Conservation (phyloP, 2,113 vertebrate genomes). For the Meles meles region DNA sequence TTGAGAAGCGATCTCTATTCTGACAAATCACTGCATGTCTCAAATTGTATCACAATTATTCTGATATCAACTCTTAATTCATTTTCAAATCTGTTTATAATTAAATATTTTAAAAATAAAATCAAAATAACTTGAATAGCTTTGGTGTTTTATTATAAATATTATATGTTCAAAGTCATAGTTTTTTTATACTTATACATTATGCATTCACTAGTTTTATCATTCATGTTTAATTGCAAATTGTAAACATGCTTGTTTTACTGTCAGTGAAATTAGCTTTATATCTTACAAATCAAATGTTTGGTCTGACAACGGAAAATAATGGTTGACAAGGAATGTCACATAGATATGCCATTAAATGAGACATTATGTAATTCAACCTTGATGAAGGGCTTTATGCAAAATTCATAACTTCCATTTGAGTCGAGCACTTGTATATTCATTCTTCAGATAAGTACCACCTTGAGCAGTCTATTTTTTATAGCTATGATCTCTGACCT, state of each 20-base stretch:
- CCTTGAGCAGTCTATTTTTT: conserved; percentile 64
- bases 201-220: background rate
- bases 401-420: conserved; percentile 68
- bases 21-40: background rate
- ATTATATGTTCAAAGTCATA: background rate
- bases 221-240: conserved; percentile 42
- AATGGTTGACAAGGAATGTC: conserved; percentile 63
- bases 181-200: background rate
- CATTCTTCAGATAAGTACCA: conserved; percentile 72
- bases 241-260: conserved; percentile 4
- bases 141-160: background rate
- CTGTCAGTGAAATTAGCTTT: conserved; percentile 41
- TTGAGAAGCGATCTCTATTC: background rate
- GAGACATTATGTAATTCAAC: conserved; percentile 73
- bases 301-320: conserved; percentile 61
- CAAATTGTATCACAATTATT: conserved; percentile 18
- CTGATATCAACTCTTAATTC: background rate
- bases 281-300: conserved; percentile 55
- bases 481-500: conserved; percentile 63
- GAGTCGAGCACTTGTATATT: conserved; percentile 60
- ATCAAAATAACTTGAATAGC: background rate
- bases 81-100: conserved; percentile 1
- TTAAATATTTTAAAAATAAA: conserved; percentile 15
- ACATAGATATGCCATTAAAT: conserved; percentile 61
- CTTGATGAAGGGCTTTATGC: conserved; percentile 72